Base-by-base conservation (phyloP, 92 coral and sea anemone species). In the Phymanthus crucifer region DNA sequence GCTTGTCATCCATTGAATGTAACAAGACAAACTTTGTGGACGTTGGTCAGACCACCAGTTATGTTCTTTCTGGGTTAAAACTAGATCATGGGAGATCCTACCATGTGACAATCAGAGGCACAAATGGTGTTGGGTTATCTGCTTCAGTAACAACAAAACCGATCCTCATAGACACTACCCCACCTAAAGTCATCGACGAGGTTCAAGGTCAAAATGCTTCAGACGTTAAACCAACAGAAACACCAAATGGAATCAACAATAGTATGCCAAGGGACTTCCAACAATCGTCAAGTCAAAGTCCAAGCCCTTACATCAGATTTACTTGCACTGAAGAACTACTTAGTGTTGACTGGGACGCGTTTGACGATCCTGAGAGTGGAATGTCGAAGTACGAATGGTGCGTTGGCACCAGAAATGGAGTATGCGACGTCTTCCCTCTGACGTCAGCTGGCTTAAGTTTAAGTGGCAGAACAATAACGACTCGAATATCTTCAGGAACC, bases 241-340 rank as follows among this genome's bases (percentile, higher is more conserved):
- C 64, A 23, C 64, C 64, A 54, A 54, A 54, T 23, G 68, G 33
- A 75, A 5, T 27, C 26, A 80, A 38, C 17, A 31, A n/a, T 13
- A 27, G 24, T 34, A 14, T 21, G 52, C 8, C 43, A 32, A 18
- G 43, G 70, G 79, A 29, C 29, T 54, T 54, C 6, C 10, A 3
- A 19, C 8, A 54, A 61, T 9, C 35, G 19, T 18, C 68, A 43
- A 43, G 71, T 54, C 40, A 35, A 23, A 73, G 70, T 66, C 40
- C 73, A 45, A 78, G 65, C 21, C 46, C 66, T 52, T 87, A 83
- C 56, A 61, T 92, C 45, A 75, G 86, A 36, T 88, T 92, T 19
- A 80, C 66, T 38, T 92, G 97, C 72, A 86, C 88, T 2, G 93
- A 92, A 54, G 97, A 92, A n/a, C 84, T 88, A 29, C 68, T 95